Evolutionary conservation across 1,140 invertebrate species (phyloP), one percentile per base, ranked within the genome.

Genomic region (Brachionus rubens): DNA sequence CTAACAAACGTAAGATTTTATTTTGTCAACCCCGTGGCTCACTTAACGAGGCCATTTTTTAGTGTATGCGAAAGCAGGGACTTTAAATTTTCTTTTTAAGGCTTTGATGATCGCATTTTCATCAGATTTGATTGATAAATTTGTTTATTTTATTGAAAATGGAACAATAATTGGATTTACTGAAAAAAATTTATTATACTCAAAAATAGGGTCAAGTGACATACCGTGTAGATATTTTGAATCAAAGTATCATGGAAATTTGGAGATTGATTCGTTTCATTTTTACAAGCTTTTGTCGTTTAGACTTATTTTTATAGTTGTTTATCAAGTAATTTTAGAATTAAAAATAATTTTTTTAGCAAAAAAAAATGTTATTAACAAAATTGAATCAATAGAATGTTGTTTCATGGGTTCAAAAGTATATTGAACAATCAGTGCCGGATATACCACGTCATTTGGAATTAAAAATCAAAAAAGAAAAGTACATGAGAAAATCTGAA

Each of bases 21-120:
- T n/a, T n/a, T n/a, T n/a, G n/a, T n/a, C n/a, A n/a, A n/a, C n/a
- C n/a, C n/a, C n/a, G n/a, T n/a, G n/a, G n/a, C n/a, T n/a, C n/a
- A n/a, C n/a, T n/a, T n/a, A n/a, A n/a, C n/a, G n/a, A n/a, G n/a
- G n/a, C n/a, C n/a, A n/a, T n/a, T n/a, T n/a, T n/a, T n/a, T n/a
- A n/a, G n/a, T n/a, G n/a, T n/a, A n/a, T n/a, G n/a, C n/a, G n/a
- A n/a, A n/a, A n/a, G n/a, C n/a, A n/a, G n/a, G n/a, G n/a, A n/a
- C n/a, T 56, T 26, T 6, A 28, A 52, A 30, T 21, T 54, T 56
- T 40, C 48, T 24, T 40, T 48, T 48, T 14, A 82, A 98, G 94
- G 96, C 91, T 59, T 94, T 97, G 80, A 95, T 99, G 62, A 98
- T 99, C 81, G 96, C 96, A 41, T 99, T 99, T 86, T 98, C 96